Base-by-base conservation (phyloP, 1,140 invertebrate species). In the Nomia melanderi region DNA sequence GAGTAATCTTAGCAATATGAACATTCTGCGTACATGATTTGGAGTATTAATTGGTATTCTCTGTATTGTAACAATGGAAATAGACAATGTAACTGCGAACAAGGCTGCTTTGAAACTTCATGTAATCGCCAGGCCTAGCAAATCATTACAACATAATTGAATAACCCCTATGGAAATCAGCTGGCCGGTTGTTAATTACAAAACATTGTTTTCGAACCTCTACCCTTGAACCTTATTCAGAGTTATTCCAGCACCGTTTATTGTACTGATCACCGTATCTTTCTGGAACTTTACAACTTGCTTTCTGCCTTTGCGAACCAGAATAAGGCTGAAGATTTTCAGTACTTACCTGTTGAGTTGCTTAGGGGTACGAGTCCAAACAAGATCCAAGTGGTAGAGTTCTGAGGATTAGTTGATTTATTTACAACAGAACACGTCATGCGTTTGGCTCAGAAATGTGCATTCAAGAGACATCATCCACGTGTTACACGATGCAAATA, bases 401-500 rank as follows among this genome's bases (percentile, higher is more conserved):
- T 25, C 12, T n/a, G 20, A 25, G 31, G 47, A 65, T 54, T 33
- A 11, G 20, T 64, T 25, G 0, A 33, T 53, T 72, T 20, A 25
- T 27, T 25, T 63, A 14, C 41, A 36, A 71, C 14, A 36, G 11
- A 33, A 33, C 56, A 62, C 8, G 14, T 23, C 7, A 36, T 33
- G 14, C 5, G 29, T 64, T 27, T 2, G 39, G 59, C 50, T 56
- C 47, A 65, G 47, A 56, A 74, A 56, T 74, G 57, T 74, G 44
- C 33, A 31, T 31, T 41, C 6, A 44, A 44, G 14, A 0, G 12
- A 62, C 14, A 39, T 36, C 62, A 63, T 41, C 41, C 27, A 44
- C 39, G 27, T 59, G 27, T 60, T 27, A 31, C 7, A 8, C 5
- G 14, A 29, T 20, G 12, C 33, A 36, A 29, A 17, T 11, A 25